A percentile compares a stretch with the other conserved stretches of the same genome.
Evolutionary conservation across 2,888 invertebrate genomes (phyloP).

Genomic region (Cerastis leucographa): DNA sequence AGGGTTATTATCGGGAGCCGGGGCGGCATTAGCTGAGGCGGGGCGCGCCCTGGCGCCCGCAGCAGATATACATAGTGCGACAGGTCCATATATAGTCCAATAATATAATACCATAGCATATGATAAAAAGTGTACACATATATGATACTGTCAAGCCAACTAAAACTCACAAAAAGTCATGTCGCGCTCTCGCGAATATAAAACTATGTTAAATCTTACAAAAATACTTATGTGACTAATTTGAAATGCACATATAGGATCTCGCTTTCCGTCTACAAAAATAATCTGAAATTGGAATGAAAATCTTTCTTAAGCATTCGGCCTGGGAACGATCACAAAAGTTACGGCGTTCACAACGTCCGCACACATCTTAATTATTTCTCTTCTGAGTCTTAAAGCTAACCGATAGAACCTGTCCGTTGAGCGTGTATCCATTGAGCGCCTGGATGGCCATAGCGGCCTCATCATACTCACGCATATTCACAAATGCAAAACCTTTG

Average conservation of each 20-base stretch:
- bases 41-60: conserved; percentile 72
- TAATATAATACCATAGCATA: conserved; percentile 90
- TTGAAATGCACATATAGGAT: conserved; percentile 90
- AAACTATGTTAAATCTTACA: conserved; percentile 90
- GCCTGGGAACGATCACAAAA: conserved; percentile 86
- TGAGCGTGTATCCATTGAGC: conserved; percentile 90
- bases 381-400: conserved; percentile 91
- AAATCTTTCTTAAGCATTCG: conserved; percentile 85
- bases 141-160: conserved; percentile 89
- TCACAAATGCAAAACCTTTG: conserved; percentile 89
- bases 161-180: conserved; percentile 89
- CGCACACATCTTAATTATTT: conserved; percentile 85
- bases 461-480: conserved; percentile 90
- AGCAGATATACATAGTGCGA: conserved; percentile 84
- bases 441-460: conserved; percentile 90
- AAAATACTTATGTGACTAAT: conserved; percentile 90
- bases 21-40: conserved; percentile 76
- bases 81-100: conserved; percentile 89
- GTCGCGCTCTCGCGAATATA: conserved; percentile 89
- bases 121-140: conserved; percentile 87
- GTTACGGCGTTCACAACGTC: conserved; percentile 85
- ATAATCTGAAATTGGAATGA: conserved; percentile 91
- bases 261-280: conserved; percentile 90
- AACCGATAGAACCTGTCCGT: conserved; percentile 90
- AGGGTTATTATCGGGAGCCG: conserved; percentile 79